Percentiles rank a stretch among this genome's conserved stretches.
These are phyloP conservation scores for Sterrhoptilus dennistouni DNA, from an alignment of 2,113 vertebrate species.

Conservation along the genomic window DNA sequence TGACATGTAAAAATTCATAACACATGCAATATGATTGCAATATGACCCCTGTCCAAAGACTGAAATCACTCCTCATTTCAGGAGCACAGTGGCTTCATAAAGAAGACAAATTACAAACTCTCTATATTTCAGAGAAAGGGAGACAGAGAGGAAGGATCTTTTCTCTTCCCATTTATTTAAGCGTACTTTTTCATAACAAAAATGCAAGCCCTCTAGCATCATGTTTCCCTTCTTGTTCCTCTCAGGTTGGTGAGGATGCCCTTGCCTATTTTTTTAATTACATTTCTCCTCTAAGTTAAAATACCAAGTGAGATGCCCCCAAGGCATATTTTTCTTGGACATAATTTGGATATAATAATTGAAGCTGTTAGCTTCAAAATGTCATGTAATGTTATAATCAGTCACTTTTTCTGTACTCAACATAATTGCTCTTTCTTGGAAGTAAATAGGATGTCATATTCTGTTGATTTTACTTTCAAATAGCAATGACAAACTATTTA, in stretches of 20 bases:
- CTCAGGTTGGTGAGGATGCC: neutral
- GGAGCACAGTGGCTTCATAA: neutral
- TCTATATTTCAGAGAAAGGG: neutral
- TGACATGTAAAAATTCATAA: neutral
- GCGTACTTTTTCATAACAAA: neutral
- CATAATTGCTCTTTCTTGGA: constrained; percentile 5
- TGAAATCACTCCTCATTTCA: neutral
- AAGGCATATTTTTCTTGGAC: constrained; percentile 32
- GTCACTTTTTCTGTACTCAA: constrained; percentile 17
- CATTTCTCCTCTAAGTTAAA: constrained; percentile 5
- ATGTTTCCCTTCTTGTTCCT: neutral
- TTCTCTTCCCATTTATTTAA: neutral
- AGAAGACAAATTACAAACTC: neutral
- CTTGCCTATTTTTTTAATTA: constrained; percentile 19
- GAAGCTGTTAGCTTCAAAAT: constrained; percentile 54
- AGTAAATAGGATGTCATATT: constrained; percentile 5
- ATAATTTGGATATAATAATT: constrained; percentile 16
- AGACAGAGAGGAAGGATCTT: neutral
- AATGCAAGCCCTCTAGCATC: neutral
- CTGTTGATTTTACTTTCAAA: constrained; percentile 44
- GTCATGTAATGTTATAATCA: constrained; percentile 23
- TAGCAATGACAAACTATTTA: constrained; percentile 14
- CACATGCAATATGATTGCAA: neutral
- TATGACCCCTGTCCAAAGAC: neutral
- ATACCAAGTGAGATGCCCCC: constrained; percentile 9